A percentile compares a stretch with the other conserved stretches of the same genome.
These are phyloP conservation scores for Griposia aprilina DNA, from an alignment of 2,888 invertebrate genomes.

Conservation along the genomic window DNA sequence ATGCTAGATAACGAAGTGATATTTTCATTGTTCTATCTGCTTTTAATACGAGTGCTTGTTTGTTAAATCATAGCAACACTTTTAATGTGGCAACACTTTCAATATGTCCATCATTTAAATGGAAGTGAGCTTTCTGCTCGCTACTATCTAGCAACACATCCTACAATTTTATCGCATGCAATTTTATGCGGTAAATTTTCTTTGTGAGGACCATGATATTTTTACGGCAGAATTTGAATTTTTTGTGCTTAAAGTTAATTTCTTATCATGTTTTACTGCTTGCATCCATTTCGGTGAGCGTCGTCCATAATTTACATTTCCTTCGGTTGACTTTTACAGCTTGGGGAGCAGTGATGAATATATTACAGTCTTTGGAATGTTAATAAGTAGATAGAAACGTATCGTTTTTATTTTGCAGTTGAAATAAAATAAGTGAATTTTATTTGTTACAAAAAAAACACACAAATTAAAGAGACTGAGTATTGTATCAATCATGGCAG, in stretches of 20 bases:
- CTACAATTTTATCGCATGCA: slow-evolving; percentile 34
- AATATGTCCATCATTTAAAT: background rate
- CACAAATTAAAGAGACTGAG: background rate
- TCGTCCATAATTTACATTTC: slow-evolving; percentile 33
- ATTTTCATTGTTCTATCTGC: background rate
- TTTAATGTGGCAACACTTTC: background rate
- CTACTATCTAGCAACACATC: background rate
- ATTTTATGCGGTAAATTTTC: slow-evolving; percentile 30
- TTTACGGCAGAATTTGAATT: slow-evolving; percentile 38
- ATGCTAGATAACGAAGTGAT: background rate
- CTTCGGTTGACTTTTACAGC: slow-evolving; percentile 31
- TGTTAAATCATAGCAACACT: background rate
- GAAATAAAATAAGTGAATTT: background rate
- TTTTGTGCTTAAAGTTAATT: slow-evolving; percentile 31
- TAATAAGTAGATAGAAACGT: slow-evolving; percentile 1
- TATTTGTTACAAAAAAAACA: background rate
- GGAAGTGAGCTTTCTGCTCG: slow-evolving; percentile 1
- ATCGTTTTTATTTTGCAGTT: background rate
- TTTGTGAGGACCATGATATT: slow-evolving; percentile 3
- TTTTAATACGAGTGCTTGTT: background rate
- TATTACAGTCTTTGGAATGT: slow-evolving; percentile 21
- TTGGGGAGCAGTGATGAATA: slow-evolving; percentile 27
- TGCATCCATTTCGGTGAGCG: slow-evolving; percentile 25
- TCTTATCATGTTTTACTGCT: slow-evolving; percentile 39
- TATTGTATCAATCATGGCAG: background rate